These are phyloP conservation scores for Otis tarda DNA, from an alignment of 2,113 vertebrate genomes.

Conservation along the genomic window DNA sequence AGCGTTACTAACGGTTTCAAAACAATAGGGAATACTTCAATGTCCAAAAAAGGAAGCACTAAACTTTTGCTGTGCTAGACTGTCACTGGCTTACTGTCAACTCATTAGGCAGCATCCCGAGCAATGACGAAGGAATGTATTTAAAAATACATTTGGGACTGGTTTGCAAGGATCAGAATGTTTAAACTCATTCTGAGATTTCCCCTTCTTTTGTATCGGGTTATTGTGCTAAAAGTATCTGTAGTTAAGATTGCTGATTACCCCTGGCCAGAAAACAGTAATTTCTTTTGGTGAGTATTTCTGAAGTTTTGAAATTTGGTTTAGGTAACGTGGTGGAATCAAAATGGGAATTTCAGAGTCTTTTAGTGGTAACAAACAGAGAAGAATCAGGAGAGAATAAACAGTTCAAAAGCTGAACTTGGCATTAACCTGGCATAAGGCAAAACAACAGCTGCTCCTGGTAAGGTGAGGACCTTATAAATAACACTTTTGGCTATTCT, in stretches of 20 bases:
- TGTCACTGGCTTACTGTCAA: constrained; percentile 57
- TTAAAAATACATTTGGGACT: constrained; percentile 48
- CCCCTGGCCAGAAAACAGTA: background rate
- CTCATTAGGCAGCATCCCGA: constrained; percentile 42
- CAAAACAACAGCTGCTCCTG: background rate
- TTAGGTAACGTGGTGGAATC: background rate
- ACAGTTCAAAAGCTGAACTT: background rate
- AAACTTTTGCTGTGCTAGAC: constrained; percentile 37
- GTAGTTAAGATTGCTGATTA: background rate
- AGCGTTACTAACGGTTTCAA: background rate
- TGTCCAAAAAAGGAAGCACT: constrained; percentile 67
- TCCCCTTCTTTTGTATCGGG: background rate
- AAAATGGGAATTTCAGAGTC: background rate
- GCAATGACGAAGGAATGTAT: constrained; percentile 33
- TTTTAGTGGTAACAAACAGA: background rate
- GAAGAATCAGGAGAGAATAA: background rate
- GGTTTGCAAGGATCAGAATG: constrained; percentile 15
- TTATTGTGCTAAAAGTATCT: constrained; percentile 2
- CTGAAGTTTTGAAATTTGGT: constrained; percentile 14
- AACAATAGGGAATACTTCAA: constrained; percentile 45
- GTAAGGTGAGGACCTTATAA: background rate
- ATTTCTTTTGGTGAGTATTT: background rate
- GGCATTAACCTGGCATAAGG: background rate
- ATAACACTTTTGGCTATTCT: background rate
- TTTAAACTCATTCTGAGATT: background rate